Conservation (phyloP, 2,797 vertebrate genomes). For the Anabacerthia variegaticeps region DNA sequence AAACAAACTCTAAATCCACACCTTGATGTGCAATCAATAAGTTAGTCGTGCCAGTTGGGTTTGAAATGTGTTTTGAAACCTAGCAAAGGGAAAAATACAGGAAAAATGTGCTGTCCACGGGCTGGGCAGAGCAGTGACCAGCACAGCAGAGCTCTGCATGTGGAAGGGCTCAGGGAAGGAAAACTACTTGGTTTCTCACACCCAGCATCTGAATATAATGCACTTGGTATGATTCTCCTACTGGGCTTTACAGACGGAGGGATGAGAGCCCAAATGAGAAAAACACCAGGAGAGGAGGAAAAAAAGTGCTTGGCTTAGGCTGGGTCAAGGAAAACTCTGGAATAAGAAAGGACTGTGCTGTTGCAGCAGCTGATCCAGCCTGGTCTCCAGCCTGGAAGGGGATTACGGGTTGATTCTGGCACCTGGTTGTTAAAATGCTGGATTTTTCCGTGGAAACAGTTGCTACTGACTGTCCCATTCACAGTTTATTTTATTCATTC, state of each 20-base stretch:
- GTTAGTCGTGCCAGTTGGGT: neutral
- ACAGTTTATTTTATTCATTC: conserved; percentile 3
- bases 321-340: neutral
- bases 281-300: accelerated
- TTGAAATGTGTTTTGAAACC: neutral
- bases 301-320: neutral
- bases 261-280: neutral
- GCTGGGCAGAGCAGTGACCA: neutral
- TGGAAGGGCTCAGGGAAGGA: neutral
- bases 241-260: neutral
- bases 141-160: neutral
- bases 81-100: neutral
- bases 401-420: neutral
- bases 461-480: neutral
- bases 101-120: neutral
- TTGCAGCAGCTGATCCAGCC: neutral
- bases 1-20: neutral
- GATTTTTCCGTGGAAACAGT: conserved; percentile 46
- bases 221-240: neutral
- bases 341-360: neutral
- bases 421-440: conserved; percentile 5
- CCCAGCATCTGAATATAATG: neutral
- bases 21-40: neutral
- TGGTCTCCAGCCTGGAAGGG: neutral
- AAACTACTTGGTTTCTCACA: neutral